Evolutionary conservation across 2,888 invertebrate genomes (phyloP).

Genomic region (Epirrita christyi): DNA sequence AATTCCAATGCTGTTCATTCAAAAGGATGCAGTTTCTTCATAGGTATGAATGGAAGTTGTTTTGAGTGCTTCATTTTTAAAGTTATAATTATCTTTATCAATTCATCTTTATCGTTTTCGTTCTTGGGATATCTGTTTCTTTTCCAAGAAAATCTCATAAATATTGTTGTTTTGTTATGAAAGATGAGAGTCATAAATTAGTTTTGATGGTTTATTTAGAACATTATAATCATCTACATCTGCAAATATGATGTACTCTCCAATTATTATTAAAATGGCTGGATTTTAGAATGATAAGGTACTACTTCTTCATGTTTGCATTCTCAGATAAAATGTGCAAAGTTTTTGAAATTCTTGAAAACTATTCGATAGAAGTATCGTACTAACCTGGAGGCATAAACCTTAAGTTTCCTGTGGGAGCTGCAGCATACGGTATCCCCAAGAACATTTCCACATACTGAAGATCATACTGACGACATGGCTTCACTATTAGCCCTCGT

Average conservation of each 20-base stretch:
- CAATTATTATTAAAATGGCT: no score
- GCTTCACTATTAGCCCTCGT: slow-evolving; percentile 88
- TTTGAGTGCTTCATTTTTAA: not conserved
- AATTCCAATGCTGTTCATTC: not conserved
- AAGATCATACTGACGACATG: slow-evolving; percentile 85
- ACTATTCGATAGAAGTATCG: no score
- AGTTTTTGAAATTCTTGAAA: no score
- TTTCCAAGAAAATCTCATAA: no score
- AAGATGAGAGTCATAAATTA: no score
- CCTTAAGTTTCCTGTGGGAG: slow-evolving; percentile 89
- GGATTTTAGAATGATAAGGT: no score
- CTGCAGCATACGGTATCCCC: slow-evolving; percentile 93
- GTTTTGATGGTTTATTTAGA: no score
- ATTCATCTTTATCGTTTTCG: not conserved
- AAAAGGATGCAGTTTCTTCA: not conserved
- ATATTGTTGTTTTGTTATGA: no score
- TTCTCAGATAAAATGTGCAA: no score
- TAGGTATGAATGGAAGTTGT: not conserved
- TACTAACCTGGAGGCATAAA: slow-evolving; percentile 92
- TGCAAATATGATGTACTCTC: no score
- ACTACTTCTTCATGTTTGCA: no score
- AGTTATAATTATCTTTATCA: not conserved
- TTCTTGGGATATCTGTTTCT: not conserved
- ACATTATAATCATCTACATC: no score
- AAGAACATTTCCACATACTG: slow-evolving; percentile 89